A percentile compares a stretch with the other conserved stretches of the same genome.
Conservation (phyloP, 1,140 invertebrate genomes). For the Lordiphosa stackelbergi region DNA sequence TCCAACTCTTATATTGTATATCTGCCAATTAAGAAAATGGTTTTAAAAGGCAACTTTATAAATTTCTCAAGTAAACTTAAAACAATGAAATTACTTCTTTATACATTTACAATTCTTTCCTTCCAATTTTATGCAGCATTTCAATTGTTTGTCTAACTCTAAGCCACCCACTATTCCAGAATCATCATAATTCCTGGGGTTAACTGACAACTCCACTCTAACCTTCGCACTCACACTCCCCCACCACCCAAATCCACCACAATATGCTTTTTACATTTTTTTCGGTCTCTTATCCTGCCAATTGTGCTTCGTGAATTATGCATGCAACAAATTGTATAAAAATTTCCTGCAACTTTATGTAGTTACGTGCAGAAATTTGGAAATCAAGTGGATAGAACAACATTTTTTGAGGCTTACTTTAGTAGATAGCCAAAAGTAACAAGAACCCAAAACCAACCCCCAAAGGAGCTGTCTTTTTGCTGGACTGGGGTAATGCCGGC, state of each 20-base stretch:
- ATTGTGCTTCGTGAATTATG: conserved; percentile 69
- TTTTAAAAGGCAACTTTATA: too few relatives aligned
- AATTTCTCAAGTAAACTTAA: too few relatives aligned
- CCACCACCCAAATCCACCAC: conserved; percentile 55
- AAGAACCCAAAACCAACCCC: conserved; percentile 42
- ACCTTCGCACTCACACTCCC: conserved; percentile 3
- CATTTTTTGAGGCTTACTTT: conserved; percentile 57
- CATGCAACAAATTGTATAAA: conserved; percentile 77
- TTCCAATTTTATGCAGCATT: too few relatives aligned
- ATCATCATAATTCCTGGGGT: conserved; percentile 70
- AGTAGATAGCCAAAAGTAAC: conserved; percentile 36
- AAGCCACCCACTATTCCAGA: conserved; percentile 35
- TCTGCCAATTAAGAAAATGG: too few relatives aligned
- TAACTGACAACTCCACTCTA: conserved; percentile 15
- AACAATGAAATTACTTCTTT: too few relatives aligned
- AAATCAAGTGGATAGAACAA: conserved; percentile 52
- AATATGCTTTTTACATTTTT: conserved; percentile 28
- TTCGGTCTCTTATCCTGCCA: conserved; percentile 23
- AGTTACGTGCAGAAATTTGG: conserved; percentile 71
- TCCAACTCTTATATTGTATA: too few relatives aligned
- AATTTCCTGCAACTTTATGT: conserved; percentile 73
- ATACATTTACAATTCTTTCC: too few relatives aligned
- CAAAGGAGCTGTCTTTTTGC: too few relatives aligned
- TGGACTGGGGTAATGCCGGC: conserved; percentile 17
- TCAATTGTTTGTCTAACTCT: conserved; percentile 7